These are phyloP conservation scores for Penaeus chinensis DNA, from an alignment of 1,140 invertebrate species.

Conservation along the genomic window DNA sequence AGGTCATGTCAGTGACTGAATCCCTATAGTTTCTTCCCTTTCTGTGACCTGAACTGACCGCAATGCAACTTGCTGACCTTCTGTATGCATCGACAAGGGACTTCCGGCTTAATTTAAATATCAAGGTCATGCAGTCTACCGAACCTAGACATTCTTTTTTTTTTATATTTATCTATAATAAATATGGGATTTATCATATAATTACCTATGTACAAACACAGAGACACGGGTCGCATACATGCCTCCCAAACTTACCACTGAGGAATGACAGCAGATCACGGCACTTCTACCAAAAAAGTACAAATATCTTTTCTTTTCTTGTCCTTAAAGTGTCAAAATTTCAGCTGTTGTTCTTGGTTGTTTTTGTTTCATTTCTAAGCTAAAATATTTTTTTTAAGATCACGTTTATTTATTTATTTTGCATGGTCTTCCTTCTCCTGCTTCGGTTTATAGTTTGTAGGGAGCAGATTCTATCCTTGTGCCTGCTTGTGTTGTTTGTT, in stretches of 20 bases:
- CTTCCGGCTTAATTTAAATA: not conserved
- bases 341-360: not conserved
- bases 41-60: too few relatives aligned
- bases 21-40: too few relatives aligned
- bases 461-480: too few relatives aligned
- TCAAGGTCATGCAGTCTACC: conserved; percentile 28
- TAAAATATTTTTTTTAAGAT: too few relatives aligned
- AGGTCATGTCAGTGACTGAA: too few relatives aligned
- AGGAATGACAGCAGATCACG: conserved; percentile 23
- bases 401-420: too few relatives aligned
- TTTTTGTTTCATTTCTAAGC: too few relatives aligned
- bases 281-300: conserved; percentile 59
- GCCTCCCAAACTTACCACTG: conserved; percentile 34
- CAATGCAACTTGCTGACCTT: too few relatives aligned
- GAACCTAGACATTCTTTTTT: conserved; percentile 24
- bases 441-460: too few relatives aligned
- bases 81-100: too few relatives aligned
- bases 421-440: too few relatives aligned
- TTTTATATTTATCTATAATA: conserved; percentile 34
- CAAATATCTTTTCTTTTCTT: conserved; percentile 33
- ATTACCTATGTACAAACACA: conserved; percentile 52
- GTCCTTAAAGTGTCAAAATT: conserved; percentile 35
- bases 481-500: too few relatives aligned
- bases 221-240: conserved; percentile 22
- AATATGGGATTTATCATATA: conserved; percentile 53